Evolutionary conservation across 1,140 invertebrate species (phyloP).

Genomic region (Trachymyrmex septentrionalis): DNA sequence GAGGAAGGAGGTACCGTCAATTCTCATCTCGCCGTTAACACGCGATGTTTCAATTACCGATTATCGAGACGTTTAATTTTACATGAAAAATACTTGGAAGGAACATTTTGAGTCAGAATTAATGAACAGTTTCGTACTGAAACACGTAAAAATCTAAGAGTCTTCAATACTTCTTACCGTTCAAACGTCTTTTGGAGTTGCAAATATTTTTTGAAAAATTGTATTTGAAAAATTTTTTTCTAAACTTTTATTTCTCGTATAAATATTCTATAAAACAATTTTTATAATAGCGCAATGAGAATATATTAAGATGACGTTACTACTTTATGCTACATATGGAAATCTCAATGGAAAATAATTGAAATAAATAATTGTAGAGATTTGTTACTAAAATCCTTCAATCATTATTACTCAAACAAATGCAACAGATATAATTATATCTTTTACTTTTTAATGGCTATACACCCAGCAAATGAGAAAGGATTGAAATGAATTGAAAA

Average conservation of each 20-base stretch:
- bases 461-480: no score
- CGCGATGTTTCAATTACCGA: neutral
- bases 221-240: no score
- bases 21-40: neutral
- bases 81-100: no score
- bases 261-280: neutral
- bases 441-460: neutral
- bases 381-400: no score
- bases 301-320: neutral
- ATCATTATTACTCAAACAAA: neutral
- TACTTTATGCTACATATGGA: neutral
- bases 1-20: slow-evolving; percentile 91
- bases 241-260: neutral
- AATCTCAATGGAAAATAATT: neutral
- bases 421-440: neutral
- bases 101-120: neutral
- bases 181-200: slow-evolving; percentile 51
- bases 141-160: slow-evolving; percentile 50
- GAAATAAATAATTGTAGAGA: neutral
- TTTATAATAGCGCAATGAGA: neutral
- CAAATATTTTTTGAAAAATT: slow-evolving; percentile 45
- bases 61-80: neutral
- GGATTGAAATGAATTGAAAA: no score
- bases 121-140: slow-evolving; percentile 40
- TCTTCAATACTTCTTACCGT: slow-evolving; percentile 74